These are phyloP conservation scores for Apocheima hispidaria DNA, from an alignment of 2,888 invertebrate genomes.

Conservation along the genomic window DNA sequence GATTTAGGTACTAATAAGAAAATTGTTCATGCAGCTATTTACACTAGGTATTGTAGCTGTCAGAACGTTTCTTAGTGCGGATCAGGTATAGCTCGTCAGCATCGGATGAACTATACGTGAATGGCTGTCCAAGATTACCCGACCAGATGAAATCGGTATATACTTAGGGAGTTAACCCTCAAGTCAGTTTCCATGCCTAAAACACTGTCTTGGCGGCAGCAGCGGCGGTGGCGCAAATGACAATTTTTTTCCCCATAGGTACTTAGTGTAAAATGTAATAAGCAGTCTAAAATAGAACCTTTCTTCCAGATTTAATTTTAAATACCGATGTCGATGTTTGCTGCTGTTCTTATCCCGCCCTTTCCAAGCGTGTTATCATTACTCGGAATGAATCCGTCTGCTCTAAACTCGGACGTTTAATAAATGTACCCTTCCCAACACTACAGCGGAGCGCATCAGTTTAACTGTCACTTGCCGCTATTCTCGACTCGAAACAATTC, in stretches of 20 bases:
- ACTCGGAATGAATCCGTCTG: constrained; percentile 49
- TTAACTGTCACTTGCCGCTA: constrained; percentile 79
- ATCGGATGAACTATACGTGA: too few species aligned
- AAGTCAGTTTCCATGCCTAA: too few species aligned
- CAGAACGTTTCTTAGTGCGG: too few species aligned
- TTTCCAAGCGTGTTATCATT: constrained; percentile 39
- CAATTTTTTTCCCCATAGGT: not conserved
- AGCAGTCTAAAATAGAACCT: constrained; percentile 19
- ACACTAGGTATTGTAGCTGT: too few species aligned
- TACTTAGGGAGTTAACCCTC: too few species aligned
- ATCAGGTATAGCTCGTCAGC: too few species aligned
- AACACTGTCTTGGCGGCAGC: not conserved
- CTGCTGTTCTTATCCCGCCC: constrained; percentile 25
- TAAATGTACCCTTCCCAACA: constrained; percentile 70
- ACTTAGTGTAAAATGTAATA: constrained; percentile 2
- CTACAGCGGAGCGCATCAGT: constrained; percentile 74
- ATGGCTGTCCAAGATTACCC: not conserved
- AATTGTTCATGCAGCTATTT: too few species aligned
- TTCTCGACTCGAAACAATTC: constrained; percentile 79
- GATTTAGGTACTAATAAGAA: too few species aligned
- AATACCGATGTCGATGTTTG: constrained; percentile 26
- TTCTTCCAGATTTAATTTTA: constrained; percentile 28
- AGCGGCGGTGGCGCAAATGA: constrained; percentile 2
- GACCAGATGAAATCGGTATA: too few species aligned
- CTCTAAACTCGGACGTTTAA: constrained; percentile 65